phyloP scores from a whole-genome alignment of 2,797 vertebrate genomes.

The Coccyzus lansbergi region DNA sequence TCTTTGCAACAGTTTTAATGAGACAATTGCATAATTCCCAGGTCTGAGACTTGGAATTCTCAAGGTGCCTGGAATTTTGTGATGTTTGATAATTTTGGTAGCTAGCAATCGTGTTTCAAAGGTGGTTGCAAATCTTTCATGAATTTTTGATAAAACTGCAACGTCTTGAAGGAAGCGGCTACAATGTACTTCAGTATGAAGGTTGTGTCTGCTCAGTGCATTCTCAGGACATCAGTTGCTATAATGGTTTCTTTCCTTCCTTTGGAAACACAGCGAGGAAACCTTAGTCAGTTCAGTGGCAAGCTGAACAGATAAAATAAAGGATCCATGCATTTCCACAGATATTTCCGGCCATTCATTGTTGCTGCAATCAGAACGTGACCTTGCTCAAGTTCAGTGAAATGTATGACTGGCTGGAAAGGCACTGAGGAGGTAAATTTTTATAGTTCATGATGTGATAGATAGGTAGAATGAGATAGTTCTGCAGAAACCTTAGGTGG shows the following conservation, averaged over 20 bases:
- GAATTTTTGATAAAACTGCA: conserved; percentile 3
- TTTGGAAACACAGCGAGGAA: conserved; percentile 14
- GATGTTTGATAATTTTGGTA: not conserved
- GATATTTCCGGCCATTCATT: conserved; percentile 14
- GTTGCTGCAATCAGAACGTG: not conserved
- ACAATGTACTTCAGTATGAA: not conserved
- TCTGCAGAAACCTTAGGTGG: not conserved
- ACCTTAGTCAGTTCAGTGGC: not conserved
- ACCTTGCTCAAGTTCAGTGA: conserved; percentile 38
- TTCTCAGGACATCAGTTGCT: not conserved
- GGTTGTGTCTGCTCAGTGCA: not conserved
- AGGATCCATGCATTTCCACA: not conserved
- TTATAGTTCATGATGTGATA: not conserved
- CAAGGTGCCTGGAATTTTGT: not conserved
- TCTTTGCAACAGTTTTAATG: not conserved
- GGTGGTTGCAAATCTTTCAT: not conserved
- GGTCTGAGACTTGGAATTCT: not conserved
- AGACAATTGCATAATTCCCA: not conserved
- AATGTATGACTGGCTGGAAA: not conserved
- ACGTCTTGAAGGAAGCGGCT: not conserved
- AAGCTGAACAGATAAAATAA: not conserved
- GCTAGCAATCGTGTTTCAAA: not conserved
- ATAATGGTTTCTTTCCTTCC: conserved; percentile 3
- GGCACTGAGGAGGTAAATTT: not conserved
- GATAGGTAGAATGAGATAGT: not conserved